Base-by-base conservation (phyloP, 2,888 invertebrate species). In the Gandaritis pyraliata region DNA sequence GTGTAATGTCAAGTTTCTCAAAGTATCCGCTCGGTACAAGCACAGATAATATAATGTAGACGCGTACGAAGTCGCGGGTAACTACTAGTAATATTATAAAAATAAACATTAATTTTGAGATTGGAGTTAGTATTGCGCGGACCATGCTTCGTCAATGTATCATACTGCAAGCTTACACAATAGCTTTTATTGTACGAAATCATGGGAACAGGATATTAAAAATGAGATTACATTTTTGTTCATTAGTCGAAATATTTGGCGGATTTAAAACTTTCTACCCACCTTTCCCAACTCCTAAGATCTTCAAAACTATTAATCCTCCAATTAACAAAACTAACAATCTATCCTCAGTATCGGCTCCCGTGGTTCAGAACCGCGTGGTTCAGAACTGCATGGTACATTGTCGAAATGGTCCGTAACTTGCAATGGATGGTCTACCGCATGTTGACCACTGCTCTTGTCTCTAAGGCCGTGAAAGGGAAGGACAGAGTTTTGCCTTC, bases 301-400 rank as follows among this genome's bases (percentile, higher is more conserved):
- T 41, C 41, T n/a, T n/a, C 38, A 38, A 2, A 12, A 38, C 38
- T n/a, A 2, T n/a, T n/a, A n/a, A 52, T 12, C 41, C 49, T 33
- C 51, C 23, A 39, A 62, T 54, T 62, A 62, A 62, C 62, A 58
- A 23, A 47, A 47, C 58, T 43, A 51, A 46, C 46, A 23, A 50
- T 58, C 59, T 64, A 56, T 76, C 69, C 81, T 58, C 86, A 88
- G 87, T 78, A 78, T 66, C 69, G 71, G 38, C 59, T 80, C 61
- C 69, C 67, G 29, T 87, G 84, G 85, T 73, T 61, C 54, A 68
- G 78, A 64, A 80, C 77, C 61, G 70, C 67, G 29, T 87, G 84
- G 85, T 73, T 61, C 54, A 68, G 78, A 64, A 80, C 77, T 70
- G 76, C 76, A 69, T 72, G 70, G 61, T 79, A 73, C 68, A 67